These are phyloP conservation scores for Pheosia tremula DNA, from an alignment of 2,888 invertebrate species.

Conservation along the genomic window DNA sequence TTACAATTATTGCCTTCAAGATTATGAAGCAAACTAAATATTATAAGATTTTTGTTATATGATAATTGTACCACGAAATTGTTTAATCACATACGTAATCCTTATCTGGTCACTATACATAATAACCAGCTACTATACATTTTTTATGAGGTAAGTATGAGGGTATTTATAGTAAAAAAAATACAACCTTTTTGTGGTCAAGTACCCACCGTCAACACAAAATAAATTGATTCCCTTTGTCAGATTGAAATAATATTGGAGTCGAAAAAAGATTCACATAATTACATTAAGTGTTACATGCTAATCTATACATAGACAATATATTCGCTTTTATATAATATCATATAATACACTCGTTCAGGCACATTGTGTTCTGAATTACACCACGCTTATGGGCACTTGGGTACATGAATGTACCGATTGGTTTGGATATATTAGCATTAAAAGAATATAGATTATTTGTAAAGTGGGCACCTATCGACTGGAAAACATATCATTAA, in stretches of 20 bases:
- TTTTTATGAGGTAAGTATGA: too few species aligned
- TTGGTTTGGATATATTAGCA: background rate
- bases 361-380: constrained; percentile 52
- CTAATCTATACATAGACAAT: constrained; percentile 38
- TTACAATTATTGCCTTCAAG: too few species aligned
- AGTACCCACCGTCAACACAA: constrained; percentile 35
- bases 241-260: constrained; percentile 32
- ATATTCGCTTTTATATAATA: constrained; percentile 27
- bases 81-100: too few species aligned
- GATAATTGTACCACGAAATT: too few species aligned
- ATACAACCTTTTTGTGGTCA: constrained; percentile 2
- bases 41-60: too few species aligned
- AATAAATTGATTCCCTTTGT: constrained; percentile 43
- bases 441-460: too few species aligned
- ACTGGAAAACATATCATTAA: too few species aligned
- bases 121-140: too few species aligned
- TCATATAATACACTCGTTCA: constrained; percentile 47
- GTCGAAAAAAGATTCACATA: constrained; percentile 23
- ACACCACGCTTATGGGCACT: constrained; percentile 20
- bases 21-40: too few species aligned
- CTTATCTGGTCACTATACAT: too few species aligned
- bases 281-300: constrained; percentile 40
- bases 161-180: too few species aligned
- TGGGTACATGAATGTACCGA: background rate
- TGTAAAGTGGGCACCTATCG: too few species aligned